Evolutionary conservation across 2,797 vertebrate genomes (phyloP).

Genomic region (Peromyscus eremicus): DNA sequence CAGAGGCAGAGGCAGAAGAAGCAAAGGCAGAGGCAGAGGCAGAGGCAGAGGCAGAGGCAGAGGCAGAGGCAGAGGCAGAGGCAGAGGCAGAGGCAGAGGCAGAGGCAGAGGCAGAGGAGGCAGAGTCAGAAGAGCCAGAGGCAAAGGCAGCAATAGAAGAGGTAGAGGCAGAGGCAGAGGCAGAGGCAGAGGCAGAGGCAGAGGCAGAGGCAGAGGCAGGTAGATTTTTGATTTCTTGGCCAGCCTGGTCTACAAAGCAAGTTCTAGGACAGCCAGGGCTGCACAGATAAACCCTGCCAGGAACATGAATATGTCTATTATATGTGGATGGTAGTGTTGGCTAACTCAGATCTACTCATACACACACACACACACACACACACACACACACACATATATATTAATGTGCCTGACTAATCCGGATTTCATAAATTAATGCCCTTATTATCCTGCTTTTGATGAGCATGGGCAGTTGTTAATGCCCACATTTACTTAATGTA

Average conservation of each 20-base stretch:
- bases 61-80: neutral
- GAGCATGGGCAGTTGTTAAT: neutral
- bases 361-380: neutral
- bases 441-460: conserved; percentile 9
- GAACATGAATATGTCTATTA: neutral
- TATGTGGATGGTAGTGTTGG: neutral
- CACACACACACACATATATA: neutral
- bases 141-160: too few species aligned
- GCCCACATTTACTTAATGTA: conserved; percentile 23
- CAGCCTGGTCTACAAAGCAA: neutral
- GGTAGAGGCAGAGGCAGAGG: neutral
- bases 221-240: neutral
- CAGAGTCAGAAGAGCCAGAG: neutral
- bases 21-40: neutral
- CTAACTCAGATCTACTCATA: neutral
- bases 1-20: neutral
- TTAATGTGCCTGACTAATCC: neutral
- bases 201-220: neutral
- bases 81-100: neutral
- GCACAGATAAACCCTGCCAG: neutral
- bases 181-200: neutral
- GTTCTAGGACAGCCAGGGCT: neutral
- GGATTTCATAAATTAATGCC: conserved; percentile 21
- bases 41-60: neutral
- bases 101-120: neutral